phyloP scores from a whole-genome alignment of 2,888 invertebrate genomes.

The Rhogogaster chlorosoma region DNA sequence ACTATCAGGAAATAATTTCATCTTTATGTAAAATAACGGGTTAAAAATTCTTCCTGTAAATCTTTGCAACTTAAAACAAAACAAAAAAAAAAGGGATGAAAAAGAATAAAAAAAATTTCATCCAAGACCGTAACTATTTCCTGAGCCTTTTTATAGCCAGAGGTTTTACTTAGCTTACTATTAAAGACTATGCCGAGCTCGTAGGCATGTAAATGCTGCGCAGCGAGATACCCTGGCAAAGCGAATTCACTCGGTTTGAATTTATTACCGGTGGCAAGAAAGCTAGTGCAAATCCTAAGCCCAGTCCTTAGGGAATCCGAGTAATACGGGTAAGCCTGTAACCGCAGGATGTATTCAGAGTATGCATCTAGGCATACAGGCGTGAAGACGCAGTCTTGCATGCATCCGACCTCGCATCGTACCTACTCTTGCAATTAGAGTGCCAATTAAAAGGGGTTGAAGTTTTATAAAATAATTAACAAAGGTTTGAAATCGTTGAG shows the following conservation, averaged over 20 bases:
- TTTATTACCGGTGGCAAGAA: neutral
- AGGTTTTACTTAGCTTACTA: neutral
- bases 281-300: neutral
- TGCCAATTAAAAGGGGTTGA: conserved; percentile 24
- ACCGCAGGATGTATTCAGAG: conserved; percentile 13
- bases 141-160: neutral
- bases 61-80: neutral
- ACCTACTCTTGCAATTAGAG: conserved; percentile 20
- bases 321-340: neutral
- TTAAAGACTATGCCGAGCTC: neutral
- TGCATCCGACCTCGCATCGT: conserved; percentile 23
- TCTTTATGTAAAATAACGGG: neutral
- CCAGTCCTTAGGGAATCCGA: neutral
- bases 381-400: conserved; percentile 27
- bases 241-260: neutral
- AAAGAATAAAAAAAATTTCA: no score
- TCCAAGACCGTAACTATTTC: neutral
- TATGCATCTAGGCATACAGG: neutral
- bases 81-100: neutral
- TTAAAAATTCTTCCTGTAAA: neutral
- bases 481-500: neutral
- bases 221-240: neutral
- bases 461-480: neutral
- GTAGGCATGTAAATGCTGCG: neutral
- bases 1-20: neutral